Evolutionary conservation across 2,888 invertebrate species (phyloP), one percentile per base, ranked within the genome.

Genomic region (Drosophila demipolita): DNA sequence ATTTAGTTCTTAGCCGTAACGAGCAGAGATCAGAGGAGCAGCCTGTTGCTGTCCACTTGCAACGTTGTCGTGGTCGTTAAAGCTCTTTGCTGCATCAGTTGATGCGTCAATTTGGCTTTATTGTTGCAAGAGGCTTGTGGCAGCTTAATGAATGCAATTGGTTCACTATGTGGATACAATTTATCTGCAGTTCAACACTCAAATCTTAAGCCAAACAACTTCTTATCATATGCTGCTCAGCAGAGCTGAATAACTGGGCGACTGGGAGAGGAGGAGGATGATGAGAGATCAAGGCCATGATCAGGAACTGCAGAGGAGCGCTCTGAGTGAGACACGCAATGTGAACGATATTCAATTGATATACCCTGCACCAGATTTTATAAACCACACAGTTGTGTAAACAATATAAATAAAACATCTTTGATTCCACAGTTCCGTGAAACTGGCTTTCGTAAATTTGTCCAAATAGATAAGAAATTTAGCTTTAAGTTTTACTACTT

Each of bases 311-410:
- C 42, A 26, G 23, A 17, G 58, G 55, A 60, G 45, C 29, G 75
- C 75, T 66, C 61, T 63, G 48, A 40, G 45, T 35, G 32, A 45
- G 57, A 60, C 29, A 26, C 36, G 38, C 59, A 17, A 68, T 76
- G 76, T 80, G 72, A 82, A 69, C 76, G 80, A 82, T 88, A 88
- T 88, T 79, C 86, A 86, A 87, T 84, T 83, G 78, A 73, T 70
- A 12, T 67, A 52, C 50, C 69, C 57, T 42, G 50, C 32, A 23
- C 1, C 3, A 5, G 23, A 2, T 1, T 20, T 2, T 1, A 20
- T 12, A 0, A 1, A 9, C n/a, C 7, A 1, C n/a, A 26, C 6
- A 49, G 53, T 9, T 17, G 7, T n/a, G 7, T 12, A 23, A 29
- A 20, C 15, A 45, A 45, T 15, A 45, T 17, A n/a, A 26, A 33